Conservation (phyloP, 2,113 vertebrate genomes). For the Ochotona princeps region DNA sequence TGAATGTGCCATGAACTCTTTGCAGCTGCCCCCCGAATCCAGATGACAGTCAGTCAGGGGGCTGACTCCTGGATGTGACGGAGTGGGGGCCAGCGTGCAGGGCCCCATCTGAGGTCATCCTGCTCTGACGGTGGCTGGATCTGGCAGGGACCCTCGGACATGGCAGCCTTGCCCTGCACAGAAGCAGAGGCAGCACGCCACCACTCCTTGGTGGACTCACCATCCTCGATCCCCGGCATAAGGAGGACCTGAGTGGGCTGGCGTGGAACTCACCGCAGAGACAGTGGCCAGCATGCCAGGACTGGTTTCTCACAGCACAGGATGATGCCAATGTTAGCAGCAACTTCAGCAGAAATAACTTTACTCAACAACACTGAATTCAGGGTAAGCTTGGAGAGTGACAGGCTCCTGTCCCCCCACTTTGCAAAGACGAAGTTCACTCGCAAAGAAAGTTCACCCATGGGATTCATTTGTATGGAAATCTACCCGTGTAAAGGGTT, state of each 20-base stretch:
- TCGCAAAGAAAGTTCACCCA: not conserved
- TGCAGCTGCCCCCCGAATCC: too few relatives aligned
- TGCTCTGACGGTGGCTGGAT: not conserved
- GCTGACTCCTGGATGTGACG: not conserved
- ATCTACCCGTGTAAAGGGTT: not conserved
- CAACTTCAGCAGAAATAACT: not conserved
- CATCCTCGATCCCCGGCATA: not conserved
- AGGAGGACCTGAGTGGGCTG: not conserved
- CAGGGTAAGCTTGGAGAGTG: not conserved
- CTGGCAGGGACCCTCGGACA: not conserved
- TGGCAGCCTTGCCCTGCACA: not conserved
- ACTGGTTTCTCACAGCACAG: not conserved
- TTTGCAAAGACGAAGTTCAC: not conserved
- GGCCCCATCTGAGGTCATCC: not conserved
- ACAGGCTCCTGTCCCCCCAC: not conserved
- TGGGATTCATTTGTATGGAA: not conserved
- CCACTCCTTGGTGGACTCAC: not conserved
- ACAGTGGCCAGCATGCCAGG: not conserved
- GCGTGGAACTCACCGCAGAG: not conserved
- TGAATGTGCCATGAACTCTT: too few relatives aligned
- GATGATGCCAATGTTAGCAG: not conserved
- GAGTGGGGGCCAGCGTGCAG: not conserved
- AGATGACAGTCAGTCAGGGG: not conserved
- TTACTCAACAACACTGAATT: not conserved
- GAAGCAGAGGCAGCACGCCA: not conserved